A percentile compares a stretch with the other conserved stretches of the same genome.
phyloP scores from a whole-genome alignment of 2,888 invertebrate species.

The Lasioglossum marginatum region DNA sequence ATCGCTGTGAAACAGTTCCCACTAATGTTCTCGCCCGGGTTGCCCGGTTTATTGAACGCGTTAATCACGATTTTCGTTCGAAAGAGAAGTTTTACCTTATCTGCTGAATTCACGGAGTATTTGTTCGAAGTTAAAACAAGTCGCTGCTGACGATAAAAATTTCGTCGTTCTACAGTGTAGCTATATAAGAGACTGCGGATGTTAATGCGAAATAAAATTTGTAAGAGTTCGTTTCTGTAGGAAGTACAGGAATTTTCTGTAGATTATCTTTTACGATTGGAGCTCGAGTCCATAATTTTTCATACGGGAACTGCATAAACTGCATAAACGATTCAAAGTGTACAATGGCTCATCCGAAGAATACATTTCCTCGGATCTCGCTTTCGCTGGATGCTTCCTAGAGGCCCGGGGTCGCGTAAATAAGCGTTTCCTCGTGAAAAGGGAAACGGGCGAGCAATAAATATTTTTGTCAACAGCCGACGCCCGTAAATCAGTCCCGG shows the following conservation, averaged over 20 bases:
- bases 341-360: background rate
- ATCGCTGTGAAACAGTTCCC: background rate
- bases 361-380: background rate
- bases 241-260: background rate
- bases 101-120: background rate
- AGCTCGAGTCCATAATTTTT: background rate
- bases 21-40: background rate
- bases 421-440: background rate
- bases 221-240: no score
- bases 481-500: slow-evolving; percentile 23
- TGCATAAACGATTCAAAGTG: background rate
- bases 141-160: no score
- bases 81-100: background rate
- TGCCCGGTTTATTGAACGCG: slow-evolving; percentile 20
- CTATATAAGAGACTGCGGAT: no score
- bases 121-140: no score
- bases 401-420: background rate
- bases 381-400: slow-evolving; percentile 13
- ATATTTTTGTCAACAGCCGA: background rate
- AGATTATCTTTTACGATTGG: background rate
- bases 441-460: slow-evolving; percentile 13
- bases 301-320: background rate
- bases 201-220: no score
- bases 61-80: slow-evolving; percentile 19
- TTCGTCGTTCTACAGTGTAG: no score